Conservation (phyloP, 2,888 invertebrate genomes). For the Athalia circularis region DNA sequence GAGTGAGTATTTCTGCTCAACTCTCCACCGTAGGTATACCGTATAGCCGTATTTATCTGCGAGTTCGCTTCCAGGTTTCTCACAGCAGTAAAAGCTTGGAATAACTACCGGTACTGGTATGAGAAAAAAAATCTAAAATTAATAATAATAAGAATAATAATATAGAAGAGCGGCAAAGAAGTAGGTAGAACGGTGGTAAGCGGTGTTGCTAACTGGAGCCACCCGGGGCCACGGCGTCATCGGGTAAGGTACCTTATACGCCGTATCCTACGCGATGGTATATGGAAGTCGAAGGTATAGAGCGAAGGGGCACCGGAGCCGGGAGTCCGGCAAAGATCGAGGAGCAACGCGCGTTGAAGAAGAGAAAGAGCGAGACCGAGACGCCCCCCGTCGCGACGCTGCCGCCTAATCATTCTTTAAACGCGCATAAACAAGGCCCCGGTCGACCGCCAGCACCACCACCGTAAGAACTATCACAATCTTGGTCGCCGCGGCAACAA, state of each 20-base stretch:
- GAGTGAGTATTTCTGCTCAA: background rate
- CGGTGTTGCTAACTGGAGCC: constrained; percentile 62
- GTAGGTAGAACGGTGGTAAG: constrained; percentile 54
- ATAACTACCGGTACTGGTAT: constrained; percentile 64
- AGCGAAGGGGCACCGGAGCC: constrained; percentile 21
- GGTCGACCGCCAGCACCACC: constrained; percentile 49
- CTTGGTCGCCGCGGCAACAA: background rate
- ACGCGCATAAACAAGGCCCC: constrained; percentile 72
- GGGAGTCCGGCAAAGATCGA: constrained; percentile 33
- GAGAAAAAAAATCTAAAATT: constrained; percentile 58
- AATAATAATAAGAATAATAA: constrained; percentile 60
- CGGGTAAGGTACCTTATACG: constrained; percentile 20
- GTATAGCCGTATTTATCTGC: constrained; percentile 2
- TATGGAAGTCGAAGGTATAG: background rate
- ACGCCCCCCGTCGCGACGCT: constrained; percentile 68
- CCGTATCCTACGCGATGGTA: background rate
- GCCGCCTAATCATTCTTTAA: constrained; percentile 74
- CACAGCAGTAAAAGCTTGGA: constrained; percentile 64
- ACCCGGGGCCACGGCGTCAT: constrained; percentile 54
- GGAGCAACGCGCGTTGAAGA: constrained; percentile 22
- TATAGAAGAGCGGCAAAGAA: constrained; percentile 28
- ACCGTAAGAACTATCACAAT: background rate
- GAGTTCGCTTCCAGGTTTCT: constrained; percentile 59
- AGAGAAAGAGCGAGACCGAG: constrained; percentile 53
- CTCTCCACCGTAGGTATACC: too few relatives aligned